Evolutionary conservation across 1,140 invertebrate genomes (phyloP).

Genomic region (Prorops nasuta): DNA sequence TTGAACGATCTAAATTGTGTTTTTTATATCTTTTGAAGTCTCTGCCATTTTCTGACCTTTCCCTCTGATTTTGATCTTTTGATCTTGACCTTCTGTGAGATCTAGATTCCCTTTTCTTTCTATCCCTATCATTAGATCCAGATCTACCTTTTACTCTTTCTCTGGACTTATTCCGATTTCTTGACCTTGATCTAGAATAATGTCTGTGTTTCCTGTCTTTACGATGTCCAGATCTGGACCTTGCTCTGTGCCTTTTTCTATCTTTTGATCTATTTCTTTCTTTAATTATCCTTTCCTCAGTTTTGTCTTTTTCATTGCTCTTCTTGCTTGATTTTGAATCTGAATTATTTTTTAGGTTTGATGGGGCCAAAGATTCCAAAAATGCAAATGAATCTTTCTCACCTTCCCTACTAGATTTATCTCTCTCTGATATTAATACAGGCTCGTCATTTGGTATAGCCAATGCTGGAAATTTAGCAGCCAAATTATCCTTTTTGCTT

Average conservation of each 20-base stretch:
- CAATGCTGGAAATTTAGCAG: conserved; percentile 83
- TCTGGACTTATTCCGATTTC: conserved; percentile 42
- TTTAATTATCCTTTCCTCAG: conserved; percentile 12
- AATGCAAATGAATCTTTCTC: conserved; percentile 89
- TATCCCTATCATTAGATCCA: conserved; percentile 43
- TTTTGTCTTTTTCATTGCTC: conserved; percentile 18
- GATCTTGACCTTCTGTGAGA: conserved; percentile 22
- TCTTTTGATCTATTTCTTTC: conserved; percentile 1
- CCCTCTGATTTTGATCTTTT: conserved; percentile 35
- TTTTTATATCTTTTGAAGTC: conserved; percentile 23
- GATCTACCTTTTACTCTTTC: conserved; percentile 46
- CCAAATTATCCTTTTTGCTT: conserved; percentile 61
- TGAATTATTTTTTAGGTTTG: conserved; percentile 32
- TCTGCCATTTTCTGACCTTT: conserved; percentile 35
- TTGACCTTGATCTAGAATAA: conserved; percentile 32
- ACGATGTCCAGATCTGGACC: conserved; percentile 12
- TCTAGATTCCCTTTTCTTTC: conserved; percentile 42
- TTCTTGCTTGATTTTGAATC: conserved; percentile 6
- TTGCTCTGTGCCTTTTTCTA: conserved; percentile 22
- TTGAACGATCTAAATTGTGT: conserved; percentile 25
- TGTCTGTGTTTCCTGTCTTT: conserved; percentile 28
- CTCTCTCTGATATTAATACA: conserved; percentile 41
- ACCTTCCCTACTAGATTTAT: conserved; percentile 65
- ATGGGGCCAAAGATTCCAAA: conserved; percentile 82
- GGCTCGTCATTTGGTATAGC: conserved; percentile 83